Base-by-base conservation (phyloP, 2,113 vertebrate species). In the Fulica atra region DNA sequence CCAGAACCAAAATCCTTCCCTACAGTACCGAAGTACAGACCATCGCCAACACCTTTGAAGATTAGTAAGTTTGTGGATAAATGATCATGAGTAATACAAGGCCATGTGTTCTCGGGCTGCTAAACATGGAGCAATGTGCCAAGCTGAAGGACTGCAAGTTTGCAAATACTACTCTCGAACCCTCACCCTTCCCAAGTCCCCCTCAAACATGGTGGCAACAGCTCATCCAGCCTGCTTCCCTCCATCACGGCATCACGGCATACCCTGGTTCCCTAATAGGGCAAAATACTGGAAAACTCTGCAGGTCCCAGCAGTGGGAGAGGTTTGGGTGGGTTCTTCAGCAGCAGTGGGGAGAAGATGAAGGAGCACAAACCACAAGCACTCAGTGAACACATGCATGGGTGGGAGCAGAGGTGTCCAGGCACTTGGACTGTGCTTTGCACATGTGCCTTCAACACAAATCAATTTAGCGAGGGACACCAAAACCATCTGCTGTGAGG, bases 211-310 rank as follows among this genome's bases (percentile, higher is more conserved):
- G 54, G 38, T 7, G 14, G 35, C 23, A 81, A 40, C 0, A 5
- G 38, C 19, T 94, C 17, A 12, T 3, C 8, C 13, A 46, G 65
- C 28, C 36, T 8, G 6, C 33, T 24, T 29, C 24, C 11, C 13
- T 76, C 25, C 9, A 6, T 51, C 76, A 7, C 53, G 23, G 33
- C 11, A 7, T 16, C 51, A 19, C 0, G 0, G 26, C 6, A 5
- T 3, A 18, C 42, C 48, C 71, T 12, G 51, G 51, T 20, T 73
- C 46, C 31, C 18, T 19, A 14, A 13, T 13, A 26, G 20, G 10
- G 33, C 57, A 82, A 71, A 57, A 59, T 1, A 7, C 17, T 10
- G 12, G 44, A n/a, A 61, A 69, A 16, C 36, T 53, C 86, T 7
- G 11, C 19, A 36, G 60, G 6, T 29, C 19, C 48, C 72, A 48